phyloP scores from a whole-genome alignment of 1,140 invertebrate genomes.

The Pogonomyrmex barbatus region DNA sequence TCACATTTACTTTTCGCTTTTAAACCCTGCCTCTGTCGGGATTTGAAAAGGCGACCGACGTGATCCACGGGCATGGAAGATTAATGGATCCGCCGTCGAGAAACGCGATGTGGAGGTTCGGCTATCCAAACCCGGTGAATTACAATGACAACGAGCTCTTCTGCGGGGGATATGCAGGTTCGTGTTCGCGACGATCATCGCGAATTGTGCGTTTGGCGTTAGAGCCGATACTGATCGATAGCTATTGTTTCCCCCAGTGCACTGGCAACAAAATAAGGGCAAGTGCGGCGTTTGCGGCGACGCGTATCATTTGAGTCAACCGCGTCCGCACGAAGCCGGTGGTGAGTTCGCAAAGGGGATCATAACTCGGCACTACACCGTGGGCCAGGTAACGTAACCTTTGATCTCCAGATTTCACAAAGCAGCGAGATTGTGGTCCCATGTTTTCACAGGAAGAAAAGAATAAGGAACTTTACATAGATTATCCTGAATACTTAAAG shows the following conservation, averaged over 20 bases:
- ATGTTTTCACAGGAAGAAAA: neutral
- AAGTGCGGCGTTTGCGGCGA: constrained; percentile 96
- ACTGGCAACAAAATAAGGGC: constrained; percentile 94
- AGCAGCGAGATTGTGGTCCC: neutral
- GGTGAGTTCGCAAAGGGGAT: constrained; percentile 95
- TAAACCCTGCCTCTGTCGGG: constrained; percentile 8
- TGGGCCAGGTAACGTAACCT: constrained; percentile 89
- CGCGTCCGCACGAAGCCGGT: constrained; percentile 95
- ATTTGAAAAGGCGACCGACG: constrained; percentile 68
- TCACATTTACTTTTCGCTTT: constrained; percentile 6
- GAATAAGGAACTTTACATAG: no score
- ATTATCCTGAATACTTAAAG: no score
- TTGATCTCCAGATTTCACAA: neutral
- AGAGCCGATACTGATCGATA: neutral
- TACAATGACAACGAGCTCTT: constrained; percentile 96
- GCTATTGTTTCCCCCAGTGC: constrained; percentile 87
- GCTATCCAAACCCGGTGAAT: constrained; percentile 96
- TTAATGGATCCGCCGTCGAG: constrained; percentile 96
- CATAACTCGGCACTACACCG: constrained; percentile 92
- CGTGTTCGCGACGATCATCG: constrained; percentile 70
- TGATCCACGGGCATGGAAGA: constrained; percentile 89
- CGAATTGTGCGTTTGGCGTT: neutral
- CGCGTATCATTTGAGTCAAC: constrained; percentile 90
- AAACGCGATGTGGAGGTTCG: constrained; percentile 97
- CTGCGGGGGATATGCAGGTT: constrained; percentile 94